Evolutionary conservation across 2,113 vertebrate species (phyloP), one percentile per base, ranked within the genome.

Genomic region (Hyperopisus bebe): DNA sequence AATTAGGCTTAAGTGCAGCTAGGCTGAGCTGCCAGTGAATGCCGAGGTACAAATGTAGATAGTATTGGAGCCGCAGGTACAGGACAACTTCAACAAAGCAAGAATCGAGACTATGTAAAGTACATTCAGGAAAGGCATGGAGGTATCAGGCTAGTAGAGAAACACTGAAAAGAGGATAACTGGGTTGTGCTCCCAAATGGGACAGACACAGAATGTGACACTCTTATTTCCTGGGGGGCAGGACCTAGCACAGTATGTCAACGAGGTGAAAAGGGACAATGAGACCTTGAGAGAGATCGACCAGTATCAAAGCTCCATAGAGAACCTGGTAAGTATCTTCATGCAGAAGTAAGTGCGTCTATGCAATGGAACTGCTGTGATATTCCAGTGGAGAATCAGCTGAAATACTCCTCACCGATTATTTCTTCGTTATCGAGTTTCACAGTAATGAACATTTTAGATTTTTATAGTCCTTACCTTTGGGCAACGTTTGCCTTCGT

Each of bases 231-330:
- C 92, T 85, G 92, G 80, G 94, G 58, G 92, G 39, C 91, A 99
- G 98, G 98, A 99, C 92, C 95, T 99, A 94, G 98, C 98, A 93
- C 98, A 98, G 84, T 99, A 97, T 91, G 97, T 99, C 93, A 99
- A 99, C 89, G 98, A 99, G 95, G 97, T 99, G 91, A 99, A 99
- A 94, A 95, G 98, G 93, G 98, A 98, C 94, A 98, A 98, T 42
- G 98, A 99, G 95, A 98, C 97, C 0, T 95, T 98, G n/a, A 96
- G 97, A 93, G 97, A 98, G 95, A 98, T 99, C 90, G 95, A 94
- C 91, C 97, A 98, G 91, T 99, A 98, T 94, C 98, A 98, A 94
- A 95, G 96, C 35, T 98, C 97, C 74, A 99, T 99, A 92, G 98
- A 99, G 94, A 99, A 99, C 93, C 90, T 98, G 97, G 98, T 99